phyloP scores from a whole-genome alignment of 2,888 invertebrate genomes.

The Cylloceria caligata region DNA sequence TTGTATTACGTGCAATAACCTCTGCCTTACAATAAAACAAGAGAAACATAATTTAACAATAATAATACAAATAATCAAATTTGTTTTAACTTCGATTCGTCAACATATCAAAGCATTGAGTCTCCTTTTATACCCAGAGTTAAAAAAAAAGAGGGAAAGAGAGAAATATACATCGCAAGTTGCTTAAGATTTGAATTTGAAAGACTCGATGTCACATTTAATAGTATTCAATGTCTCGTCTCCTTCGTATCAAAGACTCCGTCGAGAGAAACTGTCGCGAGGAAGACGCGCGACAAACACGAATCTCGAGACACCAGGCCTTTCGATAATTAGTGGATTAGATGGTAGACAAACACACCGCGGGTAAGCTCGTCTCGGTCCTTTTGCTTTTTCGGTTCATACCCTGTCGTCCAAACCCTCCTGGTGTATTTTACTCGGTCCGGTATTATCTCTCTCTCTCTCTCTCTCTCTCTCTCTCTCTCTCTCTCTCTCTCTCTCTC shows the following conservation, averaged over 20 bases:
- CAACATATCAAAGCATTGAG: too few species aligned
- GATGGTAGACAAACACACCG: conserved; percentile 79
- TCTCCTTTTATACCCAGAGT: background rate
- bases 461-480: conserved; percentile 23
- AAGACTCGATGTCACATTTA: conserved; percentile 7
- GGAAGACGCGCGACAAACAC: conserved; percentile 3
- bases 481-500: background rate
- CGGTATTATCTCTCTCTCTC: conserved; percentile 24
- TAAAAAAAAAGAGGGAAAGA: background rate
- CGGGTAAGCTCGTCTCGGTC: conserved; percentile 69
- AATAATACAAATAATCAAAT: too few species aligned
- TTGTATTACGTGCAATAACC: too few species aligned
- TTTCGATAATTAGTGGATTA: conserved; percentile 81
- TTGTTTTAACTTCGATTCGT: too few species aligned
- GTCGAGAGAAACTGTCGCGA: conserved; percentile 67
- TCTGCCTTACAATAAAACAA: too few species aligned
- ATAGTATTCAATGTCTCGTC: conserved; percentile 11
- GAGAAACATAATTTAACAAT: too few species aligned
- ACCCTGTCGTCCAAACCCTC: conserved; percentile 36
- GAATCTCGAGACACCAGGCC: conserved; percentile 8
- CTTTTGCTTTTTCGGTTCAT: conserved; percentile 34
- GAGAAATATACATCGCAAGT: background rate
- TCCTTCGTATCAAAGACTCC: conserved; percentile 69
- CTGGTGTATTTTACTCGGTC: conserved; percentile 1
- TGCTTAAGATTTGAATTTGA: background rate